These are phyloP conservation scores for Gnathonemus longibarbis DNA, from an alignment of 2,113 vertebrate species.

Conservation along the genomic window DNA sequence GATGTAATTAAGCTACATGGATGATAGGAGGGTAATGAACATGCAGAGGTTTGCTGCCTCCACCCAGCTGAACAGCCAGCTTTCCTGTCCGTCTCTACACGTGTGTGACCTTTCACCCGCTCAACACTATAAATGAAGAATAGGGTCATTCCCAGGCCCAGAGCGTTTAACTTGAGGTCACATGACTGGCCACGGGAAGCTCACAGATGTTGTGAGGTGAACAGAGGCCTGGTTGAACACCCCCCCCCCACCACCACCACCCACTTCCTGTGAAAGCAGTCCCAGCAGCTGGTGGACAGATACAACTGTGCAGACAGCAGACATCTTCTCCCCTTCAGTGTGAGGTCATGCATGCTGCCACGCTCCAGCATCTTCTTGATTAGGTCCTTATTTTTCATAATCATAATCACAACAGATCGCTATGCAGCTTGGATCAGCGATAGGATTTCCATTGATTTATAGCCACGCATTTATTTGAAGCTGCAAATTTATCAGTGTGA, in stretches of 20 bases:
- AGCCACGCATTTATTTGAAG: neutral
- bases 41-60: neutral
- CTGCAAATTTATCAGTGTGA: neutral
- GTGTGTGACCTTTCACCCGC: neutral
- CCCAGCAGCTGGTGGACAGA: neutral
- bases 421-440: neutral
- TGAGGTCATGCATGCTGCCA: neutral
- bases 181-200: neutral
- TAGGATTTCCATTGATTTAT: conserved; percentile 6
- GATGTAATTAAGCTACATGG: neutral
- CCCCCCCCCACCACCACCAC: neutral
- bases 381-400: neutral
- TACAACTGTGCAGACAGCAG: neutral
- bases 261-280: neutral
- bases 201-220: neutral
- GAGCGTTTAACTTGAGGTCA: neutral
- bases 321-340: neutral
- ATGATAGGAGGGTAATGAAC: neutral
- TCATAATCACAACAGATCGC: neutral
- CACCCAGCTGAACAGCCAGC: neutral
- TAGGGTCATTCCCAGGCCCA: neutral
- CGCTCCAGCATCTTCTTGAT: neutral
- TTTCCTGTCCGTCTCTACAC: neutral
- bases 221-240: neutral
- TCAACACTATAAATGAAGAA: neutral